Evolutionary conservation across 2,797 vertebrate genomes (phyloP), one percentile per base, ranked within the genome.

Genomic region (Peromyscus aztecus): DNA sequence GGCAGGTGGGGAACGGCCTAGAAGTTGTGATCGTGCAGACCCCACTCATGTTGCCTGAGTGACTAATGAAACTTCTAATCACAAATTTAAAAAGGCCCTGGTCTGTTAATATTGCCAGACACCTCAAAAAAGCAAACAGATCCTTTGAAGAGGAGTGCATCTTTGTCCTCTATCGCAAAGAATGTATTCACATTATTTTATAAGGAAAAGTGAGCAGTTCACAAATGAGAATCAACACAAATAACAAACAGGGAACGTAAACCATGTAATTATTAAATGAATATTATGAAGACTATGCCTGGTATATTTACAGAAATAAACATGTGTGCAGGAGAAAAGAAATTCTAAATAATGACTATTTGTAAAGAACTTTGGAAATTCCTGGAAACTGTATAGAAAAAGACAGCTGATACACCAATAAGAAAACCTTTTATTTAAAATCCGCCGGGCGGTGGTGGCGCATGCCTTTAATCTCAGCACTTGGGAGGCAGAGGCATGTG

Each of bases 181-280:
- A 95, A 93, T 82, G 46, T 57, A 57, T 75, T 77, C 12, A 69
- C 69, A 78, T 91, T 87, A 83, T 95, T 95, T 95, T 91, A 59
- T 57, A 89, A 93, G 4, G 61, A 69, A 85, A 96, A 94, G 67
- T 59, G 24, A 93, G 49, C 27, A 73, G 55, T 43, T 94, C 87
- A 89, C 63, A 88, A 81, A 77, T 89, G 73, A 92, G 63, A 94
- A 76, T 77, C n/a, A 65, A 19, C 4, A 21, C 88, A 85, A 96
- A 19, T 80, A 87, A 55, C 43, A 69, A 63, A 17, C 37, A 85
- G 95, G 55, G 86, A 82, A 73, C 46, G 63, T 89, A 78, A 19
- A 88, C 78, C 37, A 24, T 78, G 29, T 31, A 61, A 78, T 94
- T 77, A 82, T 65, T 86, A 91, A 94, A 75, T 40, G 78, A 31